A percentile compares a stretch with the other conserved stretches of the same genome.
Conservation (phyloP, 2,888 invertebrate genomes). For the Minunthozetes semirufus region DNA sequence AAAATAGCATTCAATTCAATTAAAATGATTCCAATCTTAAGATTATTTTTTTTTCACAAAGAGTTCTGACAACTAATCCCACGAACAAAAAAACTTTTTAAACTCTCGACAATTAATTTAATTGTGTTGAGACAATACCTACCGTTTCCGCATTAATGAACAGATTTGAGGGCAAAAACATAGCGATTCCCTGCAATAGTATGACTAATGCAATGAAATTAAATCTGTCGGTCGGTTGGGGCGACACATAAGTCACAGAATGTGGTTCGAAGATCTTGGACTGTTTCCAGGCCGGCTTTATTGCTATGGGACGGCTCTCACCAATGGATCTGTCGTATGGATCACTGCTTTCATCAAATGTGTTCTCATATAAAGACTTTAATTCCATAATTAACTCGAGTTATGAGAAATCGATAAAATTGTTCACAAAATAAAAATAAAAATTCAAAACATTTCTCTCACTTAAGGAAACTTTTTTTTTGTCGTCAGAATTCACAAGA, state of each 20-base stretch:
- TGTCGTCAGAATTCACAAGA: not conserved
- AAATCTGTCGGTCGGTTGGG: constrained; percentile 38
- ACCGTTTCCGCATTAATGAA: constrained; percentile 86
- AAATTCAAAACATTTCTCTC: not conserved
- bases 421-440: not conserved
- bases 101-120: not conserved
- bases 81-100: no score
- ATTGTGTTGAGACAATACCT: constrained; percentile 47
- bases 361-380: not conserved
- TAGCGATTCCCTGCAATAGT: constrained; percentile 85
- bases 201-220: constrained; percentile 79
- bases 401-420: not conserved
- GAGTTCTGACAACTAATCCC: no score
- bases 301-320: not conserved
- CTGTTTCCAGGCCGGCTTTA: constrained; percentile 11
- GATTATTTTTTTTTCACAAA: no score
- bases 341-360: not conserved
- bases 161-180: constrained; percentile 97
- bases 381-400: not conserved
- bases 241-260: constrained; percentile 15
- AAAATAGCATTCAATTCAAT: no score
- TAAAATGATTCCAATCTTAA: no score
- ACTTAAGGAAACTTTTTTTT: not conserved
- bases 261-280: not conserved
- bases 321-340: constrained; percentile 48